A percentile compares a stretch with the other conserved stretches of the same genome.
Conservation (phyloP, 2,888 invertebrate genomes). For the Dioctria linearis region DNA sequence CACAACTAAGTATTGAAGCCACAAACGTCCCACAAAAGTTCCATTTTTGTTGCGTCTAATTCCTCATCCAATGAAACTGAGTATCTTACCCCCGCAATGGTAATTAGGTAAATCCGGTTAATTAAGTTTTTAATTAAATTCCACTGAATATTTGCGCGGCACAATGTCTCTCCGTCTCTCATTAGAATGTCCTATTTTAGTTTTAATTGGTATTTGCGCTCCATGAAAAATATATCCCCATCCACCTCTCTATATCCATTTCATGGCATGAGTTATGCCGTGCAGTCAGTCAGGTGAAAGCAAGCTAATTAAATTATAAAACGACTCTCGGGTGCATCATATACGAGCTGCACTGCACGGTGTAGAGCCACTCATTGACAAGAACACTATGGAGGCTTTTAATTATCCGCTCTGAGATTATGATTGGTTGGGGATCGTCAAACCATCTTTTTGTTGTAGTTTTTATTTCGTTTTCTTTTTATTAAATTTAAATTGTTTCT, state of each 20-base stretch:
- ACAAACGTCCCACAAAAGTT: constrained; percentile 23
- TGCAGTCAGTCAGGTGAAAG: constrained; percentile 58
- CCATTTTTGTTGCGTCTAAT: constrained; percentile 36
- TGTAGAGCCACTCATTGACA: constrained; percentile 27
- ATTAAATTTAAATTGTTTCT: background rate
- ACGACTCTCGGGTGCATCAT: constrained; percentile 53
- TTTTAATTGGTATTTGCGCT: constrained; percentile 61
- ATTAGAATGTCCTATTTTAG: constrained; percentile 61
- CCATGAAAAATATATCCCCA: constrained; percentile 56
- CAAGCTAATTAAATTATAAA: constrained; percentile 58
- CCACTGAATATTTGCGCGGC: constrained; percentile 60
- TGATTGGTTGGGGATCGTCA: constrained; percentile 46
- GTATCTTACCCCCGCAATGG: constrained; percentile 55
- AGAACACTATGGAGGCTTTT: constrained; percentile 50
- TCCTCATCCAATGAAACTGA: constrained; percentile 46
- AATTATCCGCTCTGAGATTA: constrained; percentile 43
- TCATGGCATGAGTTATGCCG: constrained; percentile 39
- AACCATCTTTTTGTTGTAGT: background rate
- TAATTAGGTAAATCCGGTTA: constrained; percentile 61
- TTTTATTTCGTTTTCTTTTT: background rate
- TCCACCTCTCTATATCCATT: background rate
- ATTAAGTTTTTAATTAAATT: constrained; percentile 61
- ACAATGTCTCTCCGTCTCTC: constrained; percentile 59
- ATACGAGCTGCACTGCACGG: constrained; percentile 29
- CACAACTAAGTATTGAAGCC: constrained; percentile 30